Evolutionary conservation across 2,113 vertebrate genomes (phyloP), one percentile per base, ranked within the genome.

Genomic region (Archilochus colubris): DNA sequence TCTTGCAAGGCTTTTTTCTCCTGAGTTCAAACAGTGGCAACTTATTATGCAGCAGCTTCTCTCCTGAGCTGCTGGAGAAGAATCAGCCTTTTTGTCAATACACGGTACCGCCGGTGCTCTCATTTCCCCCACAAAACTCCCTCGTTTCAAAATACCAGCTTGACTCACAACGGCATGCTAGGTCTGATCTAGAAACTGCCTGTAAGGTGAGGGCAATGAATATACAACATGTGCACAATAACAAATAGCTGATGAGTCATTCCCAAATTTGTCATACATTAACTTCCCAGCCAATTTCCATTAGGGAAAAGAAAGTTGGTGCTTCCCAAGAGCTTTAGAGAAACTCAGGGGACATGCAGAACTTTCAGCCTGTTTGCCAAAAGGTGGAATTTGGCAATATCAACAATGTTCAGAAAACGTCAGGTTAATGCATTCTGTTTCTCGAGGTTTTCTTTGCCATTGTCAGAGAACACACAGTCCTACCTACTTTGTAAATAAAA

Each of bases 11-110:
- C 18, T 89, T 90, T 86, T 82, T 69, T 69, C 78, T 89, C 80
- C 78, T 12, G 44, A 88, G 75, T 91, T 97, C 90, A 91, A 80
- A 95, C 89, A 38, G 33, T 48, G 30, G 53, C 61, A 92, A 74
- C 53, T 82, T 89, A 66, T 55, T 90, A 67, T 78, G 73, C 38
- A 16, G 58, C 61, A 91, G 75, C 30, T 72, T 93, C 75, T 88
- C 86, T 77, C 73, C 88, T 16, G 36, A 91, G 80, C 46, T 3
- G 0, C 31, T 22, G 68, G 88, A 55, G 88, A 55, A 36, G 67
- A 92, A 64, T 15, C 16, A 61, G 57, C 14, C 64, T 94, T 97
- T 97, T 94, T 90, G 76, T 96, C 86, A 87, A 69, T 28, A 33
- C 28, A 38, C 2, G n/a, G 48, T 59, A 79, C 74, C 19, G 14